Evolutionary conservation across 1,140 invertebrate species (phyloP).

Genomic region (Rhynchophorus ferrugineus): DNA sequence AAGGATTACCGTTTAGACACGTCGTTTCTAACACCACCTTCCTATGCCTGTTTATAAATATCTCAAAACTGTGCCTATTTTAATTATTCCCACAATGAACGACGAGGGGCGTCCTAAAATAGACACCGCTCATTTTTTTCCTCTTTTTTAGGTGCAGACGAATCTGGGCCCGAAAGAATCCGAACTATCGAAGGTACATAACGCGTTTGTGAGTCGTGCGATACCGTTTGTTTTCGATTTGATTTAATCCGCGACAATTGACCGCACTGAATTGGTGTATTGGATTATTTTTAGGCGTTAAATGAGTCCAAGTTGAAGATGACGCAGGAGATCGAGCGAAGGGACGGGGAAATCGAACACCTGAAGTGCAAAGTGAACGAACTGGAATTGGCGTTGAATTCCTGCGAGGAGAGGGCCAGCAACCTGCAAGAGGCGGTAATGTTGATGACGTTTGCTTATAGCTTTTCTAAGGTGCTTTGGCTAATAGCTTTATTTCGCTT

Average conservation of each 20-base stretch:
- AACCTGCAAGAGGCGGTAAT: slow-evolving; percentile 37
- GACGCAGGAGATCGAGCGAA: slow-evolving; percentile 15
- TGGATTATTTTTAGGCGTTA: slow-evolving; percentile 7
- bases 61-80: background rate
- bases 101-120: background rate
- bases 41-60: slow-evolving; percentile 7
- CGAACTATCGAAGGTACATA: slow-evolving; percentile 8
- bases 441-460: slow-evolving; percentile 7
- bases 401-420: slow-evolving; percentile 27
- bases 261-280: background rate
- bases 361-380: slow-evolving; percentile 26
- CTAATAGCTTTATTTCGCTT: slow-evolving; percentile 13
- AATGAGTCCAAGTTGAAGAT: slow-evolving; percentile 12
- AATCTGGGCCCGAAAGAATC: slow-evolving; percentile 6
- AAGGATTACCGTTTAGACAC: slow-evolving; percentile 1
- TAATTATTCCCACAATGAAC: background rate
- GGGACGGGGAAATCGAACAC: slow-evolving; percentile 23
- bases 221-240: too few relatives aligned
- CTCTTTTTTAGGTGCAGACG: slow-evolving; percentile 13
- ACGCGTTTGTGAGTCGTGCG: background rate
- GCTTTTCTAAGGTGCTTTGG: slow-evolving; percentile 5
- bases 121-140: slow-evolving; percentile 4
- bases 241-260: too few relatives aligned
- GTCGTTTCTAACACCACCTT: background rate
- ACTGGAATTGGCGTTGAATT: slow-evolving; percentile 26